These are phyloP conservation scores for Pherbina coryleti DNA, from an alignment of 2,888 invertebrate genomes.

Conservation along the genomic window DNA sequence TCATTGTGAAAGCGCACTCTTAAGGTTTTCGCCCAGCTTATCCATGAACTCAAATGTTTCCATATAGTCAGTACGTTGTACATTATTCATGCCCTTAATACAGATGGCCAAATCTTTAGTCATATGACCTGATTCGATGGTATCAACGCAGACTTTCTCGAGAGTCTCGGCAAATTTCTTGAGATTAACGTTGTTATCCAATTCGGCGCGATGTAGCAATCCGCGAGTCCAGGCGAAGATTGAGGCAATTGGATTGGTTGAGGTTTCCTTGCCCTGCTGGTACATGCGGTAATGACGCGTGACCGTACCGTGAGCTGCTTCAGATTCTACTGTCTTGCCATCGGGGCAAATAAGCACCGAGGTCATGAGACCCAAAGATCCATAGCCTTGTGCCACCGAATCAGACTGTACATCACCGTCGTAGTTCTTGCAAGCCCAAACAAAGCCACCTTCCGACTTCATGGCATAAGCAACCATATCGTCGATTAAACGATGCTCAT, in stretches of 20 bases:
- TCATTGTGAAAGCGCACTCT: constrained; percentile 58
- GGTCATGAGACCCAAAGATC: constrained; percentile 98
- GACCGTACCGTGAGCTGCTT: constrained; percentile 98
- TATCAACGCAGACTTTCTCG: constrained; percentile 92
- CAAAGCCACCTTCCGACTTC: constrained; percentile 98
- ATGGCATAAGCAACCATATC: constrained; percentile 99
- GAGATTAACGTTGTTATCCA: constrained; percentile 86
- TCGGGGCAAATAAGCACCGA: constrained; percentile 97
- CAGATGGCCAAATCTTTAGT: constrained; percentile 99
- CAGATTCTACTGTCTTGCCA: constrained; percentile 97
- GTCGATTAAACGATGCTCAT: constrained; percentile 97
- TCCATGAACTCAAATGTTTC: constrained; percentile 98
- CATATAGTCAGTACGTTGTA: constrained; percentile 83
- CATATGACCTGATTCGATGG: constrained; percentile 95
- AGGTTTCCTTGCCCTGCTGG: constrained; percentile 96
- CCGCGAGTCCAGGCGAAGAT: constrained; percentile 99
- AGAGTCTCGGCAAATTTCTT: constrained; percentile 86
- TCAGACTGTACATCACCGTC: constrained; percentile 99
- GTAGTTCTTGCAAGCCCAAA: constrained; percentile 99
- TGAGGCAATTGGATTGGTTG: constrained; percentile 98
- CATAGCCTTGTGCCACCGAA: constrained; percentile 96
- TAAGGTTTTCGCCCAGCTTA: constrained; percentile 92
- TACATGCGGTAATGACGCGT: constrained; percentile 91
- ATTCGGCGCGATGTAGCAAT: constrained; percentile 90
- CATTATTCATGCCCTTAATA: constrained; percentile 90